Evolutionary conservation across 2,888 invertebrate species (phyloP), one percentile per base, ranked within the genome.

Genomic region (Stenodera caucasica): DNA sequence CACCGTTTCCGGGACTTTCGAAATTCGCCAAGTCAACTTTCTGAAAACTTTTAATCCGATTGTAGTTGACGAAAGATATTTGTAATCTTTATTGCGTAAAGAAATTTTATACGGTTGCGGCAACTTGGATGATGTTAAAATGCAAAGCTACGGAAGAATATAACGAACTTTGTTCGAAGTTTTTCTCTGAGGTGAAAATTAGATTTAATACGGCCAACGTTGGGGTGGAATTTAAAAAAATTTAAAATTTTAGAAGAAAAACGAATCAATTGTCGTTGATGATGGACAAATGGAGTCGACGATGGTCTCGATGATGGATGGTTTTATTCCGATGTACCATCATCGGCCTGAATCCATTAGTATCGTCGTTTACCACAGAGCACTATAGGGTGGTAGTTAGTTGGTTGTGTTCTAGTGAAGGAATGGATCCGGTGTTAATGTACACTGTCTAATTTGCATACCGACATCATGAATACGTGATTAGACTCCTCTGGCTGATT

Each of bases 351-450:
- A 40, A 61, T 58, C 62, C 58, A 62, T 62, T 62, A 62, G 58
- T 58, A 62, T 62, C 58, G 62, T 55, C 62, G 56, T 62, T 62
- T 56, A 62, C 62, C 62, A 40, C 62, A 62, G 11, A 58, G 55
- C 58, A 62, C 61, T 61, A 61, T 61, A 58, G 57, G 60, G 51
- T 35, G 50, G 50, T 21, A 49, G 56, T 37, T 37, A 50, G 50
- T 26, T 58, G 61, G 64, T 62, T 61, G 62, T 67, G 61, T 66
- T 64, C 63, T 57, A 61, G 52, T 57, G 51, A 61, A 64, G 65
- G 65, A 62, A 65, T n/a, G 63, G 62, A 66, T 68, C 68, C 68
- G 66, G 66, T 69, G 66, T 67, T 69, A 69, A 69, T 69, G 69
- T 67, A 40, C 21, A 69, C 67, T 64, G 61, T 52, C 69, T 66